A percentile compares a stretch with the other conserved stretches of the same genome.
These are phyloP conservation scores for Drosophila virilis DNA, from an alignment of 1,140 invertebrate genomes.

Conservation along the genomic window DNA sequence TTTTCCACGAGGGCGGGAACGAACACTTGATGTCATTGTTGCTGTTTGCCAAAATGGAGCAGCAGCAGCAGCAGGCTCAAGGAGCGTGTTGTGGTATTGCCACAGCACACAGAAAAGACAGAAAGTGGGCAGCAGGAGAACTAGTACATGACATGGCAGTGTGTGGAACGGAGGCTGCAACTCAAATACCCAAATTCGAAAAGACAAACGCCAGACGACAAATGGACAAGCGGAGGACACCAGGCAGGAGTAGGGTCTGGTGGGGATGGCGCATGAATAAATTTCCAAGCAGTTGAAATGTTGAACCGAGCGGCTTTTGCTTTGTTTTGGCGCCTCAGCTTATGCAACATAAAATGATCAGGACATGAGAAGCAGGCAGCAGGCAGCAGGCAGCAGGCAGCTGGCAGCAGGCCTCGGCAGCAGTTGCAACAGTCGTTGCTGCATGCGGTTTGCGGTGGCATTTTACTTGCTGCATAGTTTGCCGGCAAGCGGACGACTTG, in stretches of 20 bases:
- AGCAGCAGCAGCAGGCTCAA: slow-evolving; percentile 21
- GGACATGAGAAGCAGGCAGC: slow-evolving; percentile 23
- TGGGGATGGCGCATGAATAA: slow-evolving; percentile 58
- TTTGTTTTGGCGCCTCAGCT: slow-evolving; percentile 71
- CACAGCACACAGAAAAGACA: background rate
- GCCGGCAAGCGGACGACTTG: slow-evolving; percentile 18
- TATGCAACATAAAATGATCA: slow-evolving; percentile 54
- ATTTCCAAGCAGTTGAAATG: slow-evolving; percentile 76
- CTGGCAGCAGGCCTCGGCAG: slow-evolving; percentile 9
- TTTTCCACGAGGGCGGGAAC: slow-evolving; percentile 23
- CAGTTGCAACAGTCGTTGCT: slow-evolving; percentile 34
- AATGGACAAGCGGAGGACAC: slow-evolving; percentile 10
- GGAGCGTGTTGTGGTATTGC: slow-evolving; percentile 35
- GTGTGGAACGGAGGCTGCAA: slow-evolving; percentile 28
- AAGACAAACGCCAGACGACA: slow-evolving; percentile 60
- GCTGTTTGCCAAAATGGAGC: slow-evolving; percentile 6
- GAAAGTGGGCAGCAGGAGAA: background rate
- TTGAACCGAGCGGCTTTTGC: slow-evolving; percentile 63
- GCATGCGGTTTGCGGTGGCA: slow-evolving; percentile 54
- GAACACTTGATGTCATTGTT: slow-evolving; percentile 36
- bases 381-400: slow-evolving; percentile 17
- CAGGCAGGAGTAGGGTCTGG: slow-evolving; percentile 5
- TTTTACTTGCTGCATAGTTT: slow-evolving; percentile 55
- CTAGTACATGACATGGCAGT: slow-evolving; percentile 10
- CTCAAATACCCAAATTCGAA: slow-evolving; percentile 73